A percentile compares a stretch with the other conserved stretches of the same genome.
Evolutionary conservation across 2,797 vertebrate species (phyloP).

Genomic region (Catostomus latipinnis): DNA sequence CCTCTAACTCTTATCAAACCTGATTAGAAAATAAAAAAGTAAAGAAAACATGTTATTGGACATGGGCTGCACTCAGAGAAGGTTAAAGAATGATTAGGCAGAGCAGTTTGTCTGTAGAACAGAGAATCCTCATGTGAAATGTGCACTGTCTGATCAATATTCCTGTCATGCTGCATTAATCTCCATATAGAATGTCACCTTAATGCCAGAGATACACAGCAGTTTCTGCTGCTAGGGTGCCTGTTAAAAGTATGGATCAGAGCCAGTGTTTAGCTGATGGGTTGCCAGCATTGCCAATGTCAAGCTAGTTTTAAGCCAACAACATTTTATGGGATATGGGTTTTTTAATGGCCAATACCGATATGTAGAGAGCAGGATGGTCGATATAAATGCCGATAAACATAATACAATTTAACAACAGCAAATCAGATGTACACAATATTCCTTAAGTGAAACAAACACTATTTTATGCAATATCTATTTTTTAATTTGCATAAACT

Average conservation of each 20-base stretch:
- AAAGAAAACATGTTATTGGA: conserved; percentile 5
- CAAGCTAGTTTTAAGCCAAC: conserved; percentile 26
- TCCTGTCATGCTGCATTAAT: conserved; percentile 57
- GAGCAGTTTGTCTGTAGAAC: conserved; percentile 37
- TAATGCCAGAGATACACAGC: conserved; percentile 57
- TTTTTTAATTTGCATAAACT: too few species aligned
- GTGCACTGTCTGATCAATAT: conserved; percentile 53
- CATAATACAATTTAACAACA: too few species aligned
- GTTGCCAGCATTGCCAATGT: conserved; percentile 28
- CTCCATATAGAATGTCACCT: conserved; percentile 60
- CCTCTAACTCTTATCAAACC: not conserved
- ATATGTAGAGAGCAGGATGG: too few species aligned
- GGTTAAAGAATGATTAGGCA: conserved; percentile 36
- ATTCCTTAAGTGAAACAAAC: too few species aligned
- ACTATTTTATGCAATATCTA: too few species aligned
- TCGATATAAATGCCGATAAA: too few species aligned
- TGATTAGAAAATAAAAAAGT: not conserved
- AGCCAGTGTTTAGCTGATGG: conserved; percentile 48
- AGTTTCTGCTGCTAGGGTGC: conserved; percentile 45
- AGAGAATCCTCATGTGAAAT: conserved; percentile 38
- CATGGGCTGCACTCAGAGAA: conserved; percentile 20
- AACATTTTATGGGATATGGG: not conserved
- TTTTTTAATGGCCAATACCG: too few species aligned
- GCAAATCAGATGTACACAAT: too few species aligned
- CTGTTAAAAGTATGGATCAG: conserved; percentile 46